Evolutionary conservation across 2,113 vertebrate genomes (phyloP).

Genomic region (Eulacestoma nigropectus): DNA sequence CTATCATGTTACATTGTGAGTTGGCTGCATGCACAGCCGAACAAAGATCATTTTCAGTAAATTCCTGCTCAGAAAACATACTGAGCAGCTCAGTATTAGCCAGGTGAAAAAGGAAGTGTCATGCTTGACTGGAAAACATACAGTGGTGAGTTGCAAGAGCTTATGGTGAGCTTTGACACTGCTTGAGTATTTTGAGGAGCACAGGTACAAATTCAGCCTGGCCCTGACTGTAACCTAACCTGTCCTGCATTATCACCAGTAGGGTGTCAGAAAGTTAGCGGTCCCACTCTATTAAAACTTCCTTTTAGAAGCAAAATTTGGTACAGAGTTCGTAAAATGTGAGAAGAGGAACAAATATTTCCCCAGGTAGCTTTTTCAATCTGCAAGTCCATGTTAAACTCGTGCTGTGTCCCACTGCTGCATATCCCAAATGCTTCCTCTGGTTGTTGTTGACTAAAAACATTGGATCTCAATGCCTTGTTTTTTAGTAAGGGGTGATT

Average conservation of each 20-base stretch:
- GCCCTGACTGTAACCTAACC: not conserved
- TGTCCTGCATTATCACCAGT: not conserved
- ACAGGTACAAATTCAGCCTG: not conserved
- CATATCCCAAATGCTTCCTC: not conserved
- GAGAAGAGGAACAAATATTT: not conserved
- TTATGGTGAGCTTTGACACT: not conserved
- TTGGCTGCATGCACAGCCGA: not conserved
- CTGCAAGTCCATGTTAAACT: not conserved
- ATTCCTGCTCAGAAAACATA: not conserved
- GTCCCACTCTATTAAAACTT: not conserved
- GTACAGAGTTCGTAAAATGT: not conserved
- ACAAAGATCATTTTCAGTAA: slow-evolving; percentile 17
- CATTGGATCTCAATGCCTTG: not conserved
- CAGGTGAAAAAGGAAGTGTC: not conserved
- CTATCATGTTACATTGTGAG: not conserved
- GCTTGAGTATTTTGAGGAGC: not conserved
- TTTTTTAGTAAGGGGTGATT: not conserved
- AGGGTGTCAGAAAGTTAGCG: not conserved
- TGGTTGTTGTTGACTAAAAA: not conserved
- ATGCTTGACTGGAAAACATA: not conserved
- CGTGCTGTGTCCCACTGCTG: rapidly evolving
- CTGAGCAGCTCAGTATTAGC: not conserved
- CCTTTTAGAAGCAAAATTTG: not conserved
- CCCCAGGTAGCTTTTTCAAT: rapidly evolving
- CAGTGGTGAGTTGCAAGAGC: not conserved